Evolutionary conservation across 2,113 vertebrate genomes (phyloP).

Genomic region (Entelurus aequoreus): DNA sequence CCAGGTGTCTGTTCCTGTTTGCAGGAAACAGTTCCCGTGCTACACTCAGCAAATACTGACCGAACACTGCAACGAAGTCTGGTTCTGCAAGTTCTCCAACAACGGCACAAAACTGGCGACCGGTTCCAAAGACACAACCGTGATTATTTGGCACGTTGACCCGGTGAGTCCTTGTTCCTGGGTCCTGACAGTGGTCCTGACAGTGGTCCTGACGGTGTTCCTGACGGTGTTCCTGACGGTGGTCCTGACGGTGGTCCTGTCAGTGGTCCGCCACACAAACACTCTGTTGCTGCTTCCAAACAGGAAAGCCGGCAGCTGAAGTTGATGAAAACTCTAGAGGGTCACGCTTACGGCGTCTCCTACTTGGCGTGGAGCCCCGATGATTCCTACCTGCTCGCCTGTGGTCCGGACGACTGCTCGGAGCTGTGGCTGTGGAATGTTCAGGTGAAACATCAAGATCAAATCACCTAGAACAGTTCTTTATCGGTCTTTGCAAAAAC

Average conservation of each 20-base stretch:
- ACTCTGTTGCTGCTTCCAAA: slow-evolving; percentile 6
- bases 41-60: slow-evolving; percentile 96
- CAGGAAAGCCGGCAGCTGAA: slow-evolving; percentile 93
- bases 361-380: slow-evolving; percentile 98
- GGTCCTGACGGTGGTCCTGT: no score
- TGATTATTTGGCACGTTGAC: slow-evolving; percentile 96
- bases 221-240: no score
- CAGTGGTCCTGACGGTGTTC: no score
- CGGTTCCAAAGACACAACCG: slow-evolving; percentile 96
- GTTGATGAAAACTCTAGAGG: slow-evolving; percentile 91
- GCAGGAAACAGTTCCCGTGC: slow-evolving; percentile 95
- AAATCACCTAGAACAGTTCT: not conserved
- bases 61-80: slow-evolving; percentile 97
- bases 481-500: not conserved
- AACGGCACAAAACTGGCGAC: slow-evolving; percentile 96
- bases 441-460: slow-evolving; percentile 73
- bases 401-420: slow-evolving; percentile 96
- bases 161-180: slow-evolving; percentile 67
- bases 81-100: slow-evolving; percentile 98
- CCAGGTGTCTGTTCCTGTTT: slow-evolving; percentile 6
- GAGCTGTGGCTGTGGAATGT: slow-evolving; percentile 98
- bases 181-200: no score
- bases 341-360: slow-evolving; percentile 94
- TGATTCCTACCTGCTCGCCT: slow-evolving; percentile 91
- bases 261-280: not conserved